These are phyloP conservation scores for Coecobrya sp. DNA, from an alignment of 2,888 invertebrate genomes.

Conservation along the genomic window DNA sequence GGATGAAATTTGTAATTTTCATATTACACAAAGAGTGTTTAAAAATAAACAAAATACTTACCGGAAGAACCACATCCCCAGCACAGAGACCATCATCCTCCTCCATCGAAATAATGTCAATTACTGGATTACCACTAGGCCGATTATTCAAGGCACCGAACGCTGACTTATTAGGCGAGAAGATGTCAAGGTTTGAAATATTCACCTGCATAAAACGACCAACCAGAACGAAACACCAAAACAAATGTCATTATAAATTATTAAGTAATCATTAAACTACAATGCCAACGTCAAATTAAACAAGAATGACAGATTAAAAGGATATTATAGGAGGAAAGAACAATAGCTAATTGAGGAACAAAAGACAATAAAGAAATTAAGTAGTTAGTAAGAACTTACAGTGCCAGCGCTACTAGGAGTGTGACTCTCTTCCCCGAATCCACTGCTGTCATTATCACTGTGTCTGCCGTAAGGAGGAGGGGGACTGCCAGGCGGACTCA, in stretches of 20 bases:
- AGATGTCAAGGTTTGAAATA: constrained; percentile 83
- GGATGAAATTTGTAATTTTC: too few relatives aligned
- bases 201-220: constrained; percentile 78
- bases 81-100: constrained; percentile 91
- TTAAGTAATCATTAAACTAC: neutral
- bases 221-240: neutral
- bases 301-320: neutral
- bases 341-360: constrained; percentile 7
- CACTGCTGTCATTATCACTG: constrained; percentile 80
- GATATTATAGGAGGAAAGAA: neutral
- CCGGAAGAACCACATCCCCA: constrained; percentile 75
- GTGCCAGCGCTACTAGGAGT: constrained; percentile 77
- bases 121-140: constrained; percentile 79
- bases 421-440: constrained; percentile 79
- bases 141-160: constrained; percentile 81
- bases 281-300: neutral
- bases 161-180: constrained; percentile 81
- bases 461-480: constrained; percentile 92
- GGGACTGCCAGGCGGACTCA: constrained; percentile 95
- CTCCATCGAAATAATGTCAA: constrained; percentile 96
- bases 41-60: constrained; percentile 15
- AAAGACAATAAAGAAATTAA: neutral
- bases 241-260: neutral
- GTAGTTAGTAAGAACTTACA: constrained; percentile 53
- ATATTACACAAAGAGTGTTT: too few relatives aligned